Base-by-base conservation (phyloP, 2,797 vertebrate species). In the Falco columbarius region DNA sequence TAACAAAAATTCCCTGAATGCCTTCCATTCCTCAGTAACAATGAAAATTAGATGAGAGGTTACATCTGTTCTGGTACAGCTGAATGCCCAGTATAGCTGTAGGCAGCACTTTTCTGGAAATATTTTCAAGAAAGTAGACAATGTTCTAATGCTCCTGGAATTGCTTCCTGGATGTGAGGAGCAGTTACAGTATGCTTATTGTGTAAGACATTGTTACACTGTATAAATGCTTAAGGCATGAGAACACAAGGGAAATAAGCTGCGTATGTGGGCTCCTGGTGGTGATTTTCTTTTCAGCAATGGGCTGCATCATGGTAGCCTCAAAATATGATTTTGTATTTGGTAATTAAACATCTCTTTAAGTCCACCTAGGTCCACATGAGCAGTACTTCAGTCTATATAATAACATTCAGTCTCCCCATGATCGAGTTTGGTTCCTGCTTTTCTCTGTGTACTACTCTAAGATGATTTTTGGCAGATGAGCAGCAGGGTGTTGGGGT, bases 81-180 rank as follows among this genome's bases (percentile, higher is more conserved):
- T 93, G 68, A 88, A 72, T 95, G 80, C 46, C 74, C 42, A 11
- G 19, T 21, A 14, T 77, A 71, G 71, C 82, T 91, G n/a, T 71
- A 68, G 76, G 70, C 70, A 92, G 34, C 29, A 29, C 47, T 81
- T 58, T 30, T 62, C 55, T 72, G 86, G 76, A 79, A 80, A 10
- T 70, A 20, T 32, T 89, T 96, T 93, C 40, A 59, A 80, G 59
- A 52, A 92, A 85, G 42, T 42, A 79, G 81, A 44, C 70, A 79
- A 30, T 81, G 49, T 29, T 71, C 77, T 81, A 70, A 54, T 75
- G 47, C 38, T 92, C 34, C 63, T 77, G 54, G 46, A 75, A 77
- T 74, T 86, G 51, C 55, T 86, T 95, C n/a, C 38, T 90, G 72
- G 27, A 15, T 86, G 36, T 61, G 84, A 85, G 71, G 36, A 81